These are phyloP conservation scores for Rhadina sibilatrix DNA, from an alignment of 2,113 vertebrate genomes.

Conservation along the genomic window DNA sequence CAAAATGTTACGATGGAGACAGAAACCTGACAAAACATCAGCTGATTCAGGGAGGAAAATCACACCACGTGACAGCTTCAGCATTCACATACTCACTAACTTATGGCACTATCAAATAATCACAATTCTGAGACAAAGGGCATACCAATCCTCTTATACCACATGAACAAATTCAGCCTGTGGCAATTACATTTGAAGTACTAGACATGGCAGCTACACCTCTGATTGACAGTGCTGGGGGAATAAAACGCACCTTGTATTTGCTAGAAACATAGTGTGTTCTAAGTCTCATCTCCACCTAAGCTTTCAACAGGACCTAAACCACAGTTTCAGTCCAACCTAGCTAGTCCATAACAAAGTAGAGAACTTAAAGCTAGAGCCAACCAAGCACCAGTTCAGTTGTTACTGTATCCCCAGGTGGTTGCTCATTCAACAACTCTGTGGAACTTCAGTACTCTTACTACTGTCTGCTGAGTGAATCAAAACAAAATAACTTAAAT, in stretches of 20 bases:
- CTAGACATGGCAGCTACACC: neutral
- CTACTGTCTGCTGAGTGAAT: neutral
- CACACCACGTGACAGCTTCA: neutral
- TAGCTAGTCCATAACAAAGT: neutral
- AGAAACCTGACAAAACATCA: neutral
- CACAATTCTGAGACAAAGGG: neutral
- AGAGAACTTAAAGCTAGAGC: neutral
- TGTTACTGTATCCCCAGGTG: neutral
- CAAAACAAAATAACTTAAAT: neutral
- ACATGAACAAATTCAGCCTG: neutral
- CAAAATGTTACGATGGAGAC: neutral
- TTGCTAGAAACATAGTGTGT: neutral
- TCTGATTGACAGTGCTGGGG: neutral
- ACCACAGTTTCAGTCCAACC: neutral
- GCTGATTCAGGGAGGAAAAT: neutral
- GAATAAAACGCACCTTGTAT: rapidly evolving
- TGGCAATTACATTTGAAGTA: neutral
- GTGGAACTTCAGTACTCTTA: neutral
- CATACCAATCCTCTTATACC: neutral
- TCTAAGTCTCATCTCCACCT: neutral
- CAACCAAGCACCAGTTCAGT: neutral
- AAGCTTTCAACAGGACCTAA: neutral
- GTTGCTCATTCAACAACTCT: neutral
- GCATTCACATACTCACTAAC: neutral
- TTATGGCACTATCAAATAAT: neutral